Evolutionary conservation across 2,888 invertebrate species (phyloP).

Genomic region (Limnephilus auricula): DNA sequence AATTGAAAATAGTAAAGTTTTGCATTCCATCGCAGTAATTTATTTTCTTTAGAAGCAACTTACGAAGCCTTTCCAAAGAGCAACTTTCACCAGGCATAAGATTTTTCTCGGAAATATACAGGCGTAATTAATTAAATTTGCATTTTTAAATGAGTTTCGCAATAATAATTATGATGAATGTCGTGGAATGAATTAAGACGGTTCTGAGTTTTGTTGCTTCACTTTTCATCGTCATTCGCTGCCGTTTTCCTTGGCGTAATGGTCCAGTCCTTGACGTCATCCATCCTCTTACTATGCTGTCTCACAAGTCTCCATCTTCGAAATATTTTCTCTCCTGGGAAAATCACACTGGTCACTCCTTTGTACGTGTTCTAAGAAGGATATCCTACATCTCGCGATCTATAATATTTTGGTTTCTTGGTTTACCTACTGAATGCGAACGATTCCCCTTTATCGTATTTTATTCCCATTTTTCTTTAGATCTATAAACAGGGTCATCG

Average conservation of each 20-base stretch:
- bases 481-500: no score
- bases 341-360: not conserved
- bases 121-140: not conserved
- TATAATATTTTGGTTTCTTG: not conserved
- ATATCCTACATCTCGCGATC: not conserved
- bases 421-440: not conserved
- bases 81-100: not conserved
- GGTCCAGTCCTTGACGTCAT: not conserved
- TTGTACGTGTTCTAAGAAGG: not conserved
- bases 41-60: not conserved
- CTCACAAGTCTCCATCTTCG: not conserved
- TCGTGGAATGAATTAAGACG: not conserved
- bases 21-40: not conserved
- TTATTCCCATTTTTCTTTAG: no score
- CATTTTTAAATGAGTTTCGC: not conserved
- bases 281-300: no score
- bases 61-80: not conserved
- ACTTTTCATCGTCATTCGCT: not conserved
- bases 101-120: not conserved
- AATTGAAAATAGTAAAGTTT: not conserved
- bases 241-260: not conserved
- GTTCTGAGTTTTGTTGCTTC: not conserved
- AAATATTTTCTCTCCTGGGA: not conserved
- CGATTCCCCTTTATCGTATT: not conserved
- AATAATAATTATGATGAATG: not conserved